phyloP scores from a whole-genome alignment of 1,140 invertebrate species.

The Pemphigus obesinymphae region DNA sequence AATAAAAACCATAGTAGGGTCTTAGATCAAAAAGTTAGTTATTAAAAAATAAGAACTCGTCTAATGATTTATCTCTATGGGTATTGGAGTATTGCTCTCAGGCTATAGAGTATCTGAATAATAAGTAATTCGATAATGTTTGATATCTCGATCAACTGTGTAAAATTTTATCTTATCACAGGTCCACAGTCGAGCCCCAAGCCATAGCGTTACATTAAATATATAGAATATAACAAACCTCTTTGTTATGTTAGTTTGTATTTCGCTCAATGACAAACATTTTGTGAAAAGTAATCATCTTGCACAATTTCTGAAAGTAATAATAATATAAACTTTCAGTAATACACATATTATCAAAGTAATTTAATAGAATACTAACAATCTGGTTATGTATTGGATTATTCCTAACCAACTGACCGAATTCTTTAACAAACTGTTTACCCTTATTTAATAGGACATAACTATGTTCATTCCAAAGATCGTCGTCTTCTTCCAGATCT shows the following conservation, averaged over 20 bases:
- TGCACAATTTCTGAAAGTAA: neutral
- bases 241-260: too few species aligned
- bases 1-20: too few species aligned
- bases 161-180: too few species aligned
- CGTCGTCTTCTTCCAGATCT: constrained; percentile 78
- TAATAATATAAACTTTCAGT: neutral
- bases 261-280: neutral
- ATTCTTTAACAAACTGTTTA: constrained; percentile 59
- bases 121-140: too few species aligned
- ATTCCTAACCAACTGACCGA: constrained; percentile 50
- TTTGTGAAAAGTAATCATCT: neutral
- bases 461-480: constrained; percentile 80
- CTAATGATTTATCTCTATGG: too few species aligned
- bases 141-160: too few species aligned
- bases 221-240: neutral
- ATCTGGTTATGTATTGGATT: constrained; percentile 44
- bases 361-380: constrained; percentile 45
- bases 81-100: too few species aligned
- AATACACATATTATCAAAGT: neutral
- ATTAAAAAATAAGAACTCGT: too few species aligned
- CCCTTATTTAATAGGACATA: constrained; percentile 72
- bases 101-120: too few species aligned
- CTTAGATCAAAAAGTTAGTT: too few species aligned
- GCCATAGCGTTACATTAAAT: too few species aligned
- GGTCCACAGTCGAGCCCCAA: too few species aligned